Conservation (phyloP, 1,140 invertebrate species). For the Wiebesia pumilae region DNA sequence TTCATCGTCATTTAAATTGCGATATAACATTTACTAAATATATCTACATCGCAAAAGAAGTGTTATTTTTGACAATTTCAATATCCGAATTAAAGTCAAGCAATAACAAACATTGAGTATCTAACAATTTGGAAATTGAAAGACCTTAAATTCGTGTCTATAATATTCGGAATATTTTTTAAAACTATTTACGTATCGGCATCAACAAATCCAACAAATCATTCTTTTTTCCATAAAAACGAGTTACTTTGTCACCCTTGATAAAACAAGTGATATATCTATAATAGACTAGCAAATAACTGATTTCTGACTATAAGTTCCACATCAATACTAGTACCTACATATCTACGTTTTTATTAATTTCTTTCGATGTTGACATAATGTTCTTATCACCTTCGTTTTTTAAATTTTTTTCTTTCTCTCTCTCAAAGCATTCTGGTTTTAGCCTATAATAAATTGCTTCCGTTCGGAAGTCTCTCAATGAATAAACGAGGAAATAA, state of each 20-base stretch:
- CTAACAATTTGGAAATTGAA: too few species aligned
- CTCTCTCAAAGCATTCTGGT: constrained; percentile 34
- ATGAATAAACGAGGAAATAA: constrained; percentile 39
- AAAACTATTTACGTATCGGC: too few species aligned
- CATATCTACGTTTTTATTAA: not conserved
- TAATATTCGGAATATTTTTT: too few species aligned
- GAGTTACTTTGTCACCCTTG: constrained; percentile 5
- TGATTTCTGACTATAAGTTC: not conserved
- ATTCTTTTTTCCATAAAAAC: too few species aligned
- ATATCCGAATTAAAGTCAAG: too few species aligned
- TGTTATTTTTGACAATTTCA: too few species aligned
- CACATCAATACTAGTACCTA: not conserved
- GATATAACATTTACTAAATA: too few species aligned
- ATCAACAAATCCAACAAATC: too few species aligned
- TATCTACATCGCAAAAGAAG: too few species aligned
- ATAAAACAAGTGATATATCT: constrained; percentile 30
- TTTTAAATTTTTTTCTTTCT: constrained; percentile 1
- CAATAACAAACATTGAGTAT: too few species aligned
- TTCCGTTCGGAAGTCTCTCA: constrained; percentile 43
- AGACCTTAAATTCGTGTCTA: too few species aligned
- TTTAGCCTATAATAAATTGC: constrained; percentile 53
- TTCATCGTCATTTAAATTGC: too few species aligned
- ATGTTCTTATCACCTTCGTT: constrained; percentile 6
- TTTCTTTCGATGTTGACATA: constrained; percentile 12
- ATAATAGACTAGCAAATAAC: constrained; percentile 16